phyloP scores from a whole-genome alignment of 2,797 vertebrate genomes.

The Octomys mimax region DNA sequence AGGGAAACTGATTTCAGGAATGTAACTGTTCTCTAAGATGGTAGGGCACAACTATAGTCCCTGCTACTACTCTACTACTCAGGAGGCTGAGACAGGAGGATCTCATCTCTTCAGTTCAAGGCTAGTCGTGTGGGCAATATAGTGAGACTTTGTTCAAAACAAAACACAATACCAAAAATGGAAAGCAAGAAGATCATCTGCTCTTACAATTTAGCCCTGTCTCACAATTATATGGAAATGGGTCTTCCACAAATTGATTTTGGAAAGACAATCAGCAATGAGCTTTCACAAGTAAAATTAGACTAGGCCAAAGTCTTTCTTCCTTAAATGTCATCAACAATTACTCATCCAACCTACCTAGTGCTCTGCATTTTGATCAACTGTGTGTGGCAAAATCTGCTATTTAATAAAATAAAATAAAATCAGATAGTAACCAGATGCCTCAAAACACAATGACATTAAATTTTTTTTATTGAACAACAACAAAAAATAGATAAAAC shows the following conservation, averaged over 20 bases:
- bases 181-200: neutral
- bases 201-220: neutral
- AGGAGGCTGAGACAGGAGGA: neutral
- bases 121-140: neutral
- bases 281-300: constrained; percentile 8
- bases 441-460: constrained; percentile 88
- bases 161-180: neutral
- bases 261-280: constrained; percentile 36
- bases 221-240: neutral
- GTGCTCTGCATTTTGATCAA: constrained; percentile 15
- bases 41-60: neutral
- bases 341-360: constrained; percentile 15
- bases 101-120: neutral
- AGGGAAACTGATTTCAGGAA: constrained; percentile 27
- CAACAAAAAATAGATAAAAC: constrained; percentile 90
- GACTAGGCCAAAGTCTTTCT: neutral
- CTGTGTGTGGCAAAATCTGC: neutral
- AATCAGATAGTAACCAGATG: constrained; percentile 81
- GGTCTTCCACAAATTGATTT: constrained; percentile 30
- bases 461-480: constrained; percentile 91
- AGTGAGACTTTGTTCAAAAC: neutral
- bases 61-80: neutral
- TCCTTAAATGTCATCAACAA: constrained; percentile 38
- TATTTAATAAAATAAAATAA: constrained; percentile 18
- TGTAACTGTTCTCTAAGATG: neutral